Conservation (phyloP, 2,113 vertebrate species). For the Bufo bufo region DNA sequence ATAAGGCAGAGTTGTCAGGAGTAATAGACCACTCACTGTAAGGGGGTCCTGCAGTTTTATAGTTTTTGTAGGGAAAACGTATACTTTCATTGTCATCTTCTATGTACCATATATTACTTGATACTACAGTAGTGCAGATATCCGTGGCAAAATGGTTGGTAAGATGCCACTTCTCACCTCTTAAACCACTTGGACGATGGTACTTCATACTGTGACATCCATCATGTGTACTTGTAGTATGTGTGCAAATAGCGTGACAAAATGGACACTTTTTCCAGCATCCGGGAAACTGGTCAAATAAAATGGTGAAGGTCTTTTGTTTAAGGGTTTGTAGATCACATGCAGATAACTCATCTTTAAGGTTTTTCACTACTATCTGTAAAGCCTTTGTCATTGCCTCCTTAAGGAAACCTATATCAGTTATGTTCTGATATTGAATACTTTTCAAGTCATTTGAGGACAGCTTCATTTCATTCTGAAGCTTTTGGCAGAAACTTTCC, state of each 20-base stretch:
- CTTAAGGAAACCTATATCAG: conserved; percentile 65
- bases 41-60: conserved; percentile 61
- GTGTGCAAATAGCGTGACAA: conserved; percentile 67
- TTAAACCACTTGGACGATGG: conserved; percentile 55
- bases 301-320: conserved; percentile 46
- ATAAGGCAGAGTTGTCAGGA: conserved; percentile 65
- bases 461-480: conserved; percentile 62
- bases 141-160: background rate
- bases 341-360: background rate
- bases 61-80: conserved; percentile 41
- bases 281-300: conserved; percentile 65
- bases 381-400: conserved; percentile 57
- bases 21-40: conserved; percentile 67
- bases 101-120: rapidly evolving
- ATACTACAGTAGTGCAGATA: conserved; percentile 59
- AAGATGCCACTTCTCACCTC: rapidly evolving
- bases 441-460: conserved; percentile 58
- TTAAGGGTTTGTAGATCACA: background rate
- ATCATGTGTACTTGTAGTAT: conserved; percentile 55
- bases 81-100: rapidly evolving
- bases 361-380: background rate
- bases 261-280: conserved; percentile 64
- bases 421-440: conserved; percentile 64
- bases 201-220: conserved; percentile 63
- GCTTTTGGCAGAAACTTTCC: conserved; percentile 61